A percentile compares a stretch with the other conserved stretches of the same genome.
Conservation (phyloP, 1,140 invertebrate species). For the Eueides isabella region DNA sequence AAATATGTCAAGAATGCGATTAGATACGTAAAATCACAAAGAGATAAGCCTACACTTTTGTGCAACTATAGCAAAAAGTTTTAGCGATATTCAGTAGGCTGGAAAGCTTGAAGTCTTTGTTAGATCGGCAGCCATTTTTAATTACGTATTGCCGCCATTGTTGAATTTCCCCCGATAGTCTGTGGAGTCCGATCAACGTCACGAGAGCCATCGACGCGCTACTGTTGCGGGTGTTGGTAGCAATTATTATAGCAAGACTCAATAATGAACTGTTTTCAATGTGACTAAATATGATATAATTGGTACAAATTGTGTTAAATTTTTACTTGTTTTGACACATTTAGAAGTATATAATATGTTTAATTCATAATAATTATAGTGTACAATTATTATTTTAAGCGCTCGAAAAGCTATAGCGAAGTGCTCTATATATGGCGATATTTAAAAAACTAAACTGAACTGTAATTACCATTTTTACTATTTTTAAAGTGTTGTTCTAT, state of each 20-base stretch:
- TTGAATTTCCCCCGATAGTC: conserved; percentile 36
- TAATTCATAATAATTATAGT: neutral
- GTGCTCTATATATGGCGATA: too few species aligned
- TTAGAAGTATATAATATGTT: neutral
- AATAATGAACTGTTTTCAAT: conserved; percentile 21
- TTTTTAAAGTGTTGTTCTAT: too few species aligned
- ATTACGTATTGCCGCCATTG: conserved; percentile 62
- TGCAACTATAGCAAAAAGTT: conserved; percentile 21
- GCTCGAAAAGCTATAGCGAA: too few species aligned
- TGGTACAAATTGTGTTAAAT: neutral
- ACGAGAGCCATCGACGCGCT: conserved; percentile 37
- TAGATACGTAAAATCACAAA: neutral
- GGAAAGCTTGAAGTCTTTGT: conserved; percentile 43
- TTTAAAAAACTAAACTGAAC: too few species aligned
- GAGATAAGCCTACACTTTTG: neutral
- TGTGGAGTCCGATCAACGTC: conserved; percentile 30
- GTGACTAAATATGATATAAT: conserved; percentile 2
- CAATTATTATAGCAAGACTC: conserved; percentile 21
- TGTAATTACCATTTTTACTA: too few species aligned
- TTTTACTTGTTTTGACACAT: neutral
- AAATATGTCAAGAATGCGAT: neutral
- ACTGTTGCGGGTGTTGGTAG: conserved; percentile 26
- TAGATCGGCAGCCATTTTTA: conserved; percentile 65
- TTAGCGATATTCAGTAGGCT: conserved; percentile 46
- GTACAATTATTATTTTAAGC: neutral